Percentiles rank a stretch among this genome's conserved stretches.
Conservation (phyloP, 2,113 vertebrate genomes). For the Empidonax alnorum region DNA sequence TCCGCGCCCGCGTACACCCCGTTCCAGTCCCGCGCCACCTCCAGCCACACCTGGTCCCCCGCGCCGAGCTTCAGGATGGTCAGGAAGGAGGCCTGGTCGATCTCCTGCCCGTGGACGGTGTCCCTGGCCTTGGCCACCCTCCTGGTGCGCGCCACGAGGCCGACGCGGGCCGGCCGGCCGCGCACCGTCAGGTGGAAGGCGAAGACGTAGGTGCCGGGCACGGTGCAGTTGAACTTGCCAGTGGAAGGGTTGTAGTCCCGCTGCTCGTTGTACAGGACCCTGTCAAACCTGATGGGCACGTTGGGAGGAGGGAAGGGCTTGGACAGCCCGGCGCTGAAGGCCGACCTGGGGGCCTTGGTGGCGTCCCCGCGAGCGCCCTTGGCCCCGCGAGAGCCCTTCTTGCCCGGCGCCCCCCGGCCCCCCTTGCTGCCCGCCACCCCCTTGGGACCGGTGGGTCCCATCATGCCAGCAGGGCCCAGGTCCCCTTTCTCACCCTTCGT, state of each 20-base stretch:
- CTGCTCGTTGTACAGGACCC: constrained; percentile 89
- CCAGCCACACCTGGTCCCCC: constrained; percentile 95
- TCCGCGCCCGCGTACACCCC: constrained; percentile 89
- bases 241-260: constrained; percentile 83
- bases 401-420: constrained; percentile 83
- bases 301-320: constrained; percentile 91
- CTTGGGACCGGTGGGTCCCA: constrained; percentile 80
- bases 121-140: constrained; percentile 87
- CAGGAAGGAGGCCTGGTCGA: constrained; percentile 92
- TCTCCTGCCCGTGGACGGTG: constrained; percentile 91
- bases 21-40: constrained; percentile 92
- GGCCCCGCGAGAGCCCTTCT: constrained; percentile 86
- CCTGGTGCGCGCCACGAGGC: constrained; percentile 85
- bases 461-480: constrained; percentile 74
- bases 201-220: constrained; percentile 90
- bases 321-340: constrained; percentile 91
- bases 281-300: constrained; percentile 89
- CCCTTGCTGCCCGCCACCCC: constrained; percentile 86
- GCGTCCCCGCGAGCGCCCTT: constrained; percentile 84
- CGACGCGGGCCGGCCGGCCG: constrained; percentile 85
- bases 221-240: constrained; percentile 88
- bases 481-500: constrained; percentile 87
- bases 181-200: constrained; percentile 93
- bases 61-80: constrained; percentile 82
- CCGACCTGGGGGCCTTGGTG: constrained; percentile 71